phyloP scores from a whole-genome alignment of 1,140 invertebrate genomes.

The Temnothorax curvispinosus region DNA sequence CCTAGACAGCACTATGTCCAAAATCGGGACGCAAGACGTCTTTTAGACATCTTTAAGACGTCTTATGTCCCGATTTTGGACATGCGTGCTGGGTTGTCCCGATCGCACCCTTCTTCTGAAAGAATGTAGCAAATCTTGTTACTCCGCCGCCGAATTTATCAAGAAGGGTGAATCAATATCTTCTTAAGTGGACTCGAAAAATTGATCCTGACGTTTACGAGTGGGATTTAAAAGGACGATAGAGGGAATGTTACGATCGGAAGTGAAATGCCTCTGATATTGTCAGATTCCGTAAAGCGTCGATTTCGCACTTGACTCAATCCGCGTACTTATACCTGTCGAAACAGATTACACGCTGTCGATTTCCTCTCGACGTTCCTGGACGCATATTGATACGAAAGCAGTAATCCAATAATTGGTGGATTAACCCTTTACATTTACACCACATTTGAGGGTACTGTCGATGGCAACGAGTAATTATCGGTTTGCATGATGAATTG shows the following conservation, averaged over 20 bases:
- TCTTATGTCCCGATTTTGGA: no score
- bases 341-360: constrained; percentile 55
- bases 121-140: background rate
- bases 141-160: background rate
- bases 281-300: constrained; percentile 13
- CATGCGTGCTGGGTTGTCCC: no score
- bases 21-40: no score
- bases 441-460: background rate
- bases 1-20: no score
- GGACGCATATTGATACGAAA: constrained; percentile 20
- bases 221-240: background rate
- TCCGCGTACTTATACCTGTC: constrained; percentile 36
- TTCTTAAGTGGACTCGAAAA: background rate
- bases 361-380: background rate
- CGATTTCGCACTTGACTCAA: background rate
- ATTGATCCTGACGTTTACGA: background rate
- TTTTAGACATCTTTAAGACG: no score
- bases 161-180: background rate
- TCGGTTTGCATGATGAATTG: background rate
- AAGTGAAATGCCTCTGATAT: background rate
- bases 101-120: background rate
- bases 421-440: constrained; percentile 49
- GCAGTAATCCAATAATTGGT: constrained; percentile 30
- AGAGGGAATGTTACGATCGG: background rate
- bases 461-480: constrained; percentile 15